Evolutionary conservation across 2,113 vertebrate species (phyloP).

Genomic region (Sphaerodactylus townsendi): DNA sequence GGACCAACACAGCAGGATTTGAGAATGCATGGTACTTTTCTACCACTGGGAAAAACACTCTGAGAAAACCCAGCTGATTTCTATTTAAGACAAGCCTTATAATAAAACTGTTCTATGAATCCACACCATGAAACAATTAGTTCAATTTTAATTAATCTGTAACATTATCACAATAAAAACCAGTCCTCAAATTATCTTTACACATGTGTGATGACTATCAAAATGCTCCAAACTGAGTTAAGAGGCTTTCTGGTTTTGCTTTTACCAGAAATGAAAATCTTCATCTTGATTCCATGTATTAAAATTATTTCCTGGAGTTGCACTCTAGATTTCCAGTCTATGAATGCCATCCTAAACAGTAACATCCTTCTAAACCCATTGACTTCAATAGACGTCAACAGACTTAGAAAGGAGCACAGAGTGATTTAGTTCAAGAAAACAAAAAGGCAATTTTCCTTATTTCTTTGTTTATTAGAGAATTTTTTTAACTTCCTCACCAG

Average conservation of each 20-base stretch:
- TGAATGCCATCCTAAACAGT: neutral
- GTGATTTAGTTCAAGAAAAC: neutral
- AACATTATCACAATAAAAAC: neutral
- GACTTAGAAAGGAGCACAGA: neutral
- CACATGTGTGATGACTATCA: neutral
- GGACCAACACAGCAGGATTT: neutral
- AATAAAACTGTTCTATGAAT: neutral
- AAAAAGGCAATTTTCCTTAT: neutral
- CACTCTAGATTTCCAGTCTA: neutral
- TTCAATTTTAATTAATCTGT: neutral
- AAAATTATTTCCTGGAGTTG: neutral
- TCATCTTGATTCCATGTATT: neutral
- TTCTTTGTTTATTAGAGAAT: no score
- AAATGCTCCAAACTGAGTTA: neutral
- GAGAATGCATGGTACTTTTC: no score
- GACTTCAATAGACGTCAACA: no score
- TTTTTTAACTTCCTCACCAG: no score
- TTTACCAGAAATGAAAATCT: neutral
- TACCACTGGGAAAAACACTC: no score
- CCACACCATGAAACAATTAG: neutral
- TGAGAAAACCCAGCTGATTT: no score
- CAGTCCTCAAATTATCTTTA: neutral
- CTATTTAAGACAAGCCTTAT: no score
- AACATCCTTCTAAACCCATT: no score
- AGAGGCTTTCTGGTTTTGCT: neutral